phyloP scores from a whole-genome alignment of 2,888 invertebrate species.

The Hanleya hanleyi region DNA sequence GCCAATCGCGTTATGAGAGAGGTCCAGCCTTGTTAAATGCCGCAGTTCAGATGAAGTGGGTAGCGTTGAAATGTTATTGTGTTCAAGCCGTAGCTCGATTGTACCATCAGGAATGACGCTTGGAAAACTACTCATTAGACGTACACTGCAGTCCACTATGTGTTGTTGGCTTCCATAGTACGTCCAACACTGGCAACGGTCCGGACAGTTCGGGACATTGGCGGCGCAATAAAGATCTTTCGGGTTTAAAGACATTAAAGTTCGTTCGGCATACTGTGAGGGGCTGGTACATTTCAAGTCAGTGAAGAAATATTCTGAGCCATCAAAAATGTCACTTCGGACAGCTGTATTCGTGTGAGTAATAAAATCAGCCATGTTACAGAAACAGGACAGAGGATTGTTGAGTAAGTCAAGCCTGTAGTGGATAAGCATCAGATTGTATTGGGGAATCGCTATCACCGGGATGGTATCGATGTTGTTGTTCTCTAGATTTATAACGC shows the following conservation, averaged over 20 bases:
- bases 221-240: background rate
- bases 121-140: background rate
- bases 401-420: background rate
- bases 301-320: background rate
- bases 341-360: background rate
- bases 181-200: background rate
- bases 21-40: background rate
- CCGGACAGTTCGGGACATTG: background rate
- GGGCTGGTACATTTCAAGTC: background rate
- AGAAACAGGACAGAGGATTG: background rate
- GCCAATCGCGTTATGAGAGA: background rate
- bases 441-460: background rate
- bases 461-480: background rate
- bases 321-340: background rate
- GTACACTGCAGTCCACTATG: background rate
- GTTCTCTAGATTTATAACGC: background rate
- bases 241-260: background rate
- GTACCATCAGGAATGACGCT: background rate
- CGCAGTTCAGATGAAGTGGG: background rate
- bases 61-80: background rate
- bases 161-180: background rate
- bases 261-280: background rate
- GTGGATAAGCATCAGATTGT: background rate
- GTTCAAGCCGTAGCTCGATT: background rate
- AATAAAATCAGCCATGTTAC: background rate